Evolutionary conservation across 2,113 vertebrate species (phyloP).

Genomic region (Notothenia coriiceps): DNA sequence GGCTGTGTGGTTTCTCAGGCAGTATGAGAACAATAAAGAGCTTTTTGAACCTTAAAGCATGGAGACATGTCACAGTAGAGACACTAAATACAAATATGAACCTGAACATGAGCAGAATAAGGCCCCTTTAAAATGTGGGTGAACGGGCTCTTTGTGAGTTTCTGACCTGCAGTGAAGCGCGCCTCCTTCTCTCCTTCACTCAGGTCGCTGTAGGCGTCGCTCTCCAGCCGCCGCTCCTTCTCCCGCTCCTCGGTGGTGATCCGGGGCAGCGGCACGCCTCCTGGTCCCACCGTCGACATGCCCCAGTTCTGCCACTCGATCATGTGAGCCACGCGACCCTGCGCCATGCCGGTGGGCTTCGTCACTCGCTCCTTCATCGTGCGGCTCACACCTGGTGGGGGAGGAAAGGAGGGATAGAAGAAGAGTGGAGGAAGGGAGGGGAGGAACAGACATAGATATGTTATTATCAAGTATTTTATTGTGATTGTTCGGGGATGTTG

Average conservation of each 20-base stretch:
- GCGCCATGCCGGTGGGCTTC: conserved; percentile 96
- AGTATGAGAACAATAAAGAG: too few species aligned
- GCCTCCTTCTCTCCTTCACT: conserved; percentile 98
- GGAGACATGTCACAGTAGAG: too few species aligned
- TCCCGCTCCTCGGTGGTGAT: conserved; percentile 89
- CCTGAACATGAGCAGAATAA: too few species aligned
- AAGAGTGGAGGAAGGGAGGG: conserved; percentile 18
- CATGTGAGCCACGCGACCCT: conserved; percentile 97
- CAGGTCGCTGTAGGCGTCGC: conserved; percentile 96
- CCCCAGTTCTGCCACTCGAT: conserved; percentile 99
- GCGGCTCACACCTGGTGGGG: conserved; percentile 87
- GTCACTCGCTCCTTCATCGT: conserved; percentile 98
- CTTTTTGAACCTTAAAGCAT: too few species aligned
- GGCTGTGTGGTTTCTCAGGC: too few species aligned
- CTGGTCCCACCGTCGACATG: conserved; percentile 84
- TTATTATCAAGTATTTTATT: conserved; percentile 30
- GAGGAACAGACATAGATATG: conserved; percentile 25
- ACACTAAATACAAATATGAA: too few species aligned
- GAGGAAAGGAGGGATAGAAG: background rate
- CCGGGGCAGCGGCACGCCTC: conserved; percentile 77
- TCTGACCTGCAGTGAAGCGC: conserved; percentile 93
- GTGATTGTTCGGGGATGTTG: conserved; percentile 14
- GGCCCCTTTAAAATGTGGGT: background rate
- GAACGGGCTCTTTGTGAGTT: conserved; percentile 22
- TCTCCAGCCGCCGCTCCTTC: conserved; percentile 91